Base-by-base conservation (phyloP, 2,888 invertebrate species). In the Rhagonycha fulva region DNA sequence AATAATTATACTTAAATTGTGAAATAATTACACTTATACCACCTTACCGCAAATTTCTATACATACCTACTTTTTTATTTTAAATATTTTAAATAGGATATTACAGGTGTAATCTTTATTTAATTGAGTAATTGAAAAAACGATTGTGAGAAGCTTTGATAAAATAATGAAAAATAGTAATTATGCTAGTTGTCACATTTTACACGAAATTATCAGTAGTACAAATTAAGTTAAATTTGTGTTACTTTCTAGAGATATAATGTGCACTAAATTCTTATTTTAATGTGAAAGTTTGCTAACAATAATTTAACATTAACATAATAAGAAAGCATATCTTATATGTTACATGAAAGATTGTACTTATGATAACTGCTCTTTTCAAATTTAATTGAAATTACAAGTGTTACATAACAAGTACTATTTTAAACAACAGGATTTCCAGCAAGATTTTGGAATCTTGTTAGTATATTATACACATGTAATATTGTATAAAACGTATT, bases 251-350 rank as follows among this genome's bases (percentile, higher is more conserved):
- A 69, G 26, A 69, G 26, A 62, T 68, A 69, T 63, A 72, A 68
- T 72, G 72, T 73, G 73, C 73, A 62, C 68, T 62, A 73, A 73
- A 69, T 73, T 73, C 62, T 73, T 68, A 73, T 73, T 63, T 72
- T 68, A 67, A 68, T 69, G 62, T 63, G 74, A 74, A 74, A 74
- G 74, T 74, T 74, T 72, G 67, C 32, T 70, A 74, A 62, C 61
- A 26, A 66, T 66, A 66, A 66, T 66, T 66, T 24, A 14, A 71
- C 32, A 67, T 72, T 72, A 72, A 68, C 69, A 69, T 74, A 74
- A 74, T 70, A 74, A 74, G 74, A 74, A 74, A 74, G 74, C 74
- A 74, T 74, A 74, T 63, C 74, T 66, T 66, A 62, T 66, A 62
- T 28, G 60, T 72, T 68, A 61, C 69, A 68, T 68, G 14, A 30